Base-by-base conservation (phyloP, 1,140 invertebrate genomes). In the Calosoma granatense region DNA sequence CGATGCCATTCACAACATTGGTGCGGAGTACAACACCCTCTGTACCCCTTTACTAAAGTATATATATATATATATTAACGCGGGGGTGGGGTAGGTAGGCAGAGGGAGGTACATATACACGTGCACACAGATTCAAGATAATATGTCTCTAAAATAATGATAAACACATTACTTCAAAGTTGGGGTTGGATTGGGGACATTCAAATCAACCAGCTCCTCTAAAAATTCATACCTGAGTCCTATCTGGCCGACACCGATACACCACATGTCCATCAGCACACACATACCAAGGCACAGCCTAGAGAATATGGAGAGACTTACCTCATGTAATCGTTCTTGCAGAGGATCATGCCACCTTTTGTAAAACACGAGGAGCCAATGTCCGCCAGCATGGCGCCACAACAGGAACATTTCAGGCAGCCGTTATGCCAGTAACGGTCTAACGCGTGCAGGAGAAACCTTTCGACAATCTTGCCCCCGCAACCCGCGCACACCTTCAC, bases 351-450 rank as follows among this genome's bases (percentile, higher is more conserved):
- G 63, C 88, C 89, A 54, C 85, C 83, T 76, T 88, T 91, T 66
- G 88, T 89, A 76, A 90, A 96, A 77, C 92, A 96, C 60, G 90
- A 90, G 43, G 81, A 77, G 41, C 91, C 91, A 67, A 95, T 85
- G 66, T 95, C 92, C 57, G 89, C 90, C 58, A 96, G 79, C 67
- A 85, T 84, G 56, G 85, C 85, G 55, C 83, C 82, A 74, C 93
- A 96, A 72, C 84, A 90, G 62, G 88, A 81, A 77, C 93, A 96
- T 75, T 95, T 96, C 64, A 95, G 81, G 75, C 93, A 95, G 60
- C 83, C 83, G 74, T 90, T 84, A 78, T 96, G 92, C 92, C 92
- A 96, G 75, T 92, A 94, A 68, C 90, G 81, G 76, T 95, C 92
- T 68, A 93, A 76, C 52, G 90, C 91, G 72, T 90, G 86, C 56